A percentile compares a stretch with the other conserved stretches of the same genome.
Evolutionary conservation across 2,888 invertebrate species (phyloP).

Genomic region (Temnothorax unifasciatus): DNA sequence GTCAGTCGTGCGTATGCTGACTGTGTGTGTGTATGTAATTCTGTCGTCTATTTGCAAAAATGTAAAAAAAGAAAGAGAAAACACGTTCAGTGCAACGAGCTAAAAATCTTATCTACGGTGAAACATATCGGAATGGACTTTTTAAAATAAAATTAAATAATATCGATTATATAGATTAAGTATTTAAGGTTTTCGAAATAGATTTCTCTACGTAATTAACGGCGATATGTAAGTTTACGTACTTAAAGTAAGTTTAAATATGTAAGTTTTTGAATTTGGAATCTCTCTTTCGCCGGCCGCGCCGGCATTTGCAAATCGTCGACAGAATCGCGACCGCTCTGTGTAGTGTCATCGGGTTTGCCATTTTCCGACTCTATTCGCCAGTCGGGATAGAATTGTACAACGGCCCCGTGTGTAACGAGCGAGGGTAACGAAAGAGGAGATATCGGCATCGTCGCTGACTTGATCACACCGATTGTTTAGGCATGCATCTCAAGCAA

Average conservation of each 20-base stretch:
- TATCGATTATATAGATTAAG: slow-evolving; percentile 11
- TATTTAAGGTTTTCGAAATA: slow-evolving; percentile 28
- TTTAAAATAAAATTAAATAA: slow-evolving; percentile 29
- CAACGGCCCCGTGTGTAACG: not conserved
- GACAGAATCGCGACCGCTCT: slow-evolving; percentile 30
- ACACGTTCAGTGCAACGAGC: not conserved
- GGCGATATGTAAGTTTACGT: slow-evolving; percentile 32
- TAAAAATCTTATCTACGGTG: slow-evolving; percentile 25
- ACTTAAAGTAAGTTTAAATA: slow-evolving; percentile 20
- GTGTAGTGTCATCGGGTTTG: slow-evolving; percentile 4
- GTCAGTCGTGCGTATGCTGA: slow-evolving; percentile 16
- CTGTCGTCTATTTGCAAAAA: slow-evolving; percentile 40
- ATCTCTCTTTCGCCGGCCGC: not conserved
- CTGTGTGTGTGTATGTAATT: slow-evolving; percentile 15
- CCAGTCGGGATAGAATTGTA: not conserved
- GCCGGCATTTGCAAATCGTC: slow-evolving; percentile 29
- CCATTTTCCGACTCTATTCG: slow-evolving; percentile 3
- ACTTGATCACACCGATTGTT: slow-evolving; percentile 47
- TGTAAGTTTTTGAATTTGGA: slow-evolving; percentile 31
- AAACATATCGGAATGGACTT: slow-evolving; percentile 42
- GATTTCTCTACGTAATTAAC: slow-evolving; percentile 18
- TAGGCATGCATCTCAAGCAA: slow-evolving; percentile 29
- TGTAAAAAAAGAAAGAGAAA: not conserved
- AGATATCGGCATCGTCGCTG: slow-evolving; percentile 61
- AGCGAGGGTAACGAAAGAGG: not conserved